Conservation (phyloP, 1,140 invertebrate genomes). For the Cydia pomonella region DNA sequence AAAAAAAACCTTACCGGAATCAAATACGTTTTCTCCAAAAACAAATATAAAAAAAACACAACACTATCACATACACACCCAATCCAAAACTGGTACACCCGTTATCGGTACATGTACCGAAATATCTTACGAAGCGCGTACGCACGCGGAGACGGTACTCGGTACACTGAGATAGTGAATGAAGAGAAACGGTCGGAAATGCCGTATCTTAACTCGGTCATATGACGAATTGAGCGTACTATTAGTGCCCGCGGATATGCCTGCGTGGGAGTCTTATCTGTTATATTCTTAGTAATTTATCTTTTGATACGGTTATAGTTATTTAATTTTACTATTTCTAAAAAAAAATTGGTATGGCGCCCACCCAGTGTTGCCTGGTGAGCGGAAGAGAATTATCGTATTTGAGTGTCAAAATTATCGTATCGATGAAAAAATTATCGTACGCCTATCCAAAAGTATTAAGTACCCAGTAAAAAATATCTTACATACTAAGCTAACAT, state of each 20-base stretch:
- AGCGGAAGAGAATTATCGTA: too few species aligned
- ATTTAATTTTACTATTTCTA: too few species aligned
- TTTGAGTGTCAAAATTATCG: too few species aligned
- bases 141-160: background rate
- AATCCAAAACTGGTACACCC: background rate
- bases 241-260: background rate
- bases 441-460: too few species aligned
- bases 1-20: background rate
- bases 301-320: too few species aligned
- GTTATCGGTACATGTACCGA: background rate
- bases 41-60: background rate
- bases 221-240: background rate
- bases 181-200: background rate
- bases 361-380: too few species aligned
- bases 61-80: slow-evolving; percentile 8
- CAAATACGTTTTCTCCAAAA: background rate
- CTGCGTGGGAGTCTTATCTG: background rate
- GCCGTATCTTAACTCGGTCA: slow-evolving; percentile 1
- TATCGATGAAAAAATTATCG: too few species aligned
- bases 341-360: too few species aligned
- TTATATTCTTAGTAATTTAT: too few species aligned
- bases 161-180: background rate
- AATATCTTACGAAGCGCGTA: background rate
- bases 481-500: too few species aligned
- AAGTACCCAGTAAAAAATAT: too few species aligned